These are phyloP conservation scores for Polyommatus iphigenia DNA, from an alignment of 2,888 invertebrate species.

Conservation along the genomic window DNA sequence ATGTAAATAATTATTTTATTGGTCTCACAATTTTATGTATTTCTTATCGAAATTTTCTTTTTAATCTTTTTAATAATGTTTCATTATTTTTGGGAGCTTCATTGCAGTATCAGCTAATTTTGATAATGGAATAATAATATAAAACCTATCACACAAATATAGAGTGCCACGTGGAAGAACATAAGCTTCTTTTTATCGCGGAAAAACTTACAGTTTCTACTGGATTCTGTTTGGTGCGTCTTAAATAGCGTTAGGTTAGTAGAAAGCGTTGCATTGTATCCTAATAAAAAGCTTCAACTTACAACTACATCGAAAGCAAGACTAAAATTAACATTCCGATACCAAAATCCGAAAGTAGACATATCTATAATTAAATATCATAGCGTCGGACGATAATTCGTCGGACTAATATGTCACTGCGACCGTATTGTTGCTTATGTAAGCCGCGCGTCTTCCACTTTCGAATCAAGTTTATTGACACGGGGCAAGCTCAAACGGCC, in stretches of 20 bases:
- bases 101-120: background rate
- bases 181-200: no score
- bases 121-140: background rate
- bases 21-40: background rate
- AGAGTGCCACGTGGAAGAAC: background rate
- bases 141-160: background rate
- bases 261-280: no score
- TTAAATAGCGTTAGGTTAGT: no score
- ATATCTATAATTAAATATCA: background rate
- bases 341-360: background rate
- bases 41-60: background rate
- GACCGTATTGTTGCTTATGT: constrained; percentile 78
- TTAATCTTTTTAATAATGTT: background rate
- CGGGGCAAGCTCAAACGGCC: constrained; percentile 73
- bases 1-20: constrained; percentile 12
- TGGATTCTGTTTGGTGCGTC: no score
- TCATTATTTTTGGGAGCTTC: background rate
- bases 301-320: no score
- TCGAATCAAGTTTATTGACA: constrained; percentile 81
- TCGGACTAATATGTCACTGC: constrained; percentile 39
- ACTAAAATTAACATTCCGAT: no score
- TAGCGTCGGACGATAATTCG: constrained; percentile 26
- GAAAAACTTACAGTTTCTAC: no score
- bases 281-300: no score
- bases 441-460: constrained; percentile 79